A percentile compares a stretch with the other conserved stretches of the same genome.
phyloP scores from a whole-genome alignment of 2,888 invertebrate genomes.

The Lasiommata megera region DNA sequence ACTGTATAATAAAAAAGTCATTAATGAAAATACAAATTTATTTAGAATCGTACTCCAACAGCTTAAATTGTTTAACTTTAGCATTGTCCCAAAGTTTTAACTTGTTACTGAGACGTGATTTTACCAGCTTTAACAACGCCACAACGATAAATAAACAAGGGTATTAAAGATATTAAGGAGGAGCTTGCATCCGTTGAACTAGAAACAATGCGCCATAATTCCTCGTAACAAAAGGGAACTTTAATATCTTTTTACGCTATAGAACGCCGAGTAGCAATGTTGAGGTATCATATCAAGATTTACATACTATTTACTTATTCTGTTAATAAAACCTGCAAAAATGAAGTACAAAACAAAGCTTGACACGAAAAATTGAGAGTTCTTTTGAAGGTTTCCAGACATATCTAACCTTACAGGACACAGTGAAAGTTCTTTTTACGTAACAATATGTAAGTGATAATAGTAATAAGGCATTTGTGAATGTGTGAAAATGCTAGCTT shows the following conservation, averaged over 20 bases:
- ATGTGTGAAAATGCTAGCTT: constrained; percentile 82
- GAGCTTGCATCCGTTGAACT: constrained; percentile 40
- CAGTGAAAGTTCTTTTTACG: constrained; percentile 18
- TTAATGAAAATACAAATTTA: not conserved
- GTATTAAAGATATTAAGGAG: constrained; percentile 38
- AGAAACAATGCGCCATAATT: constrained; percentile 46
- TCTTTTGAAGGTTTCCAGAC: constrained; percentile 44
- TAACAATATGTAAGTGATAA: constrained; percentile 55
- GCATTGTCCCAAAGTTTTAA: not conserved
- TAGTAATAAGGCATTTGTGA: constrained; percentile 56
- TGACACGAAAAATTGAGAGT: not conserved
- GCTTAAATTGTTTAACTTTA: not conserved
- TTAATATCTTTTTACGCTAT: constrained; percentile 48
- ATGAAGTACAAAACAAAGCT: not conserved
- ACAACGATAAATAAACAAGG: constrained; percentile 11
- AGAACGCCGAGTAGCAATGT: constrained; percentile 31
- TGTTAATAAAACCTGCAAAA: not conserved
- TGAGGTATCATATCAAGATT: not conserved
- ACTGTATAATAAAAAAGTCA: not conserved
- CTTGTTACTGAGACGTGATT: not conserved
- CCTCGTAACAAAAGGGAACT: constrained; percentile 40
- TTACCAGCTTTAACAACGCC: not conserved
- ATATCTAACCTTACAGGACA: constrained; percentile 31
- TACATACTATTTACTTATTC: not conserved
- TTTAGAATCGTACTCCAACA: not conserved